Conservation (phyloP, 2,888 invertebrate genomes). For the Apamea anceps region DNA sequence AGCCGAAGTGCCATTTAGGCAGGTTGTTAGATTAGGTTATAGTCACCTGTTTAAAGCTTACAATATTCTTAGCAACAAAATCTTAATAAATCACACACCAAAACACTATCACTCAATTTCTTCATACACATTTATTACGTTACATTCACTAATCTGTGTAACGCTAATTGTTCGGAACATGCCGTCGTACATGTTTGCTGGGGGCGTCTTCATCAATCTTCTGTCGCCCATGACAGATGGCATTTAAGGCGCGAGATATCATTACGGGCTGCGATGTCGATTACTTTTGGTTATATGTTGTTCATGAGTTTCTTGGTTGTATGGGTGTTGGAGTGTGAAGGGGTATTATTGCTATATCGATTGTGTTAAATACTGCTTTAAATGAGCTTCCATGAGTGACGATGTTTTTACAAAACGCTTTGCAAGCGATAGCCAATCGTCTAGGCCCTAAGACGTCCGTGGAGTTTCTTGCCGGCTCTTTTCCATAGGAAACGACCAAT, state of each 20-base stretch:
- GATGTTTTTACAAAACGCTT: background rate
- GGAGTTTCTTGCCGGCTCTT: no score
- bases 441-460: no score
- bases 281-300: conserved; percentile 37
- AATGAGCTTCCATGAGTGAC: background rate
- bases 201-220: conserved; percentile 70
- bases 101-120: conserved; percentile 81
- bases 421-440: no score
- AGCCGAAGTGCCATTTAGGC: no score
- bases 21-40: no score
- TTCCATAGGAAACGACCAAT: no score
- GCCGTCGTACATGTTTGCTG: conserved; percentile 63
- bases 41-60: no score
- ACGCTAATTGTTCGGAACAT: conserved; percentile 68
- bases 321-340: conserved; percentile 15
- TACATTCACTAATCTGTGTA: conserved; percentile 46
- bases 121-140: conserved; percentile 75
- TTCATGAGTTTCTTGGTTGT: conserved; percentile 9
- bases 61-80: background rate
- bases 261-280: conserved; percentile 54
- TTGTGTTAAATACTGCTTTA: background rate
- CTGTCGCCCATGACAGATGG: conserved; percentile 61
- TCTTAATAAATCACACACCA: conserved; percentile 71
- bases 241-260: conserved; percentile 60
- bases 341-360: background rate